These are phyloP conservation scores for Leptinotarsa rubiginosa DNA, from an alignment of 2,888 invertebrate species.

Conservation along the genomic window DNA sequence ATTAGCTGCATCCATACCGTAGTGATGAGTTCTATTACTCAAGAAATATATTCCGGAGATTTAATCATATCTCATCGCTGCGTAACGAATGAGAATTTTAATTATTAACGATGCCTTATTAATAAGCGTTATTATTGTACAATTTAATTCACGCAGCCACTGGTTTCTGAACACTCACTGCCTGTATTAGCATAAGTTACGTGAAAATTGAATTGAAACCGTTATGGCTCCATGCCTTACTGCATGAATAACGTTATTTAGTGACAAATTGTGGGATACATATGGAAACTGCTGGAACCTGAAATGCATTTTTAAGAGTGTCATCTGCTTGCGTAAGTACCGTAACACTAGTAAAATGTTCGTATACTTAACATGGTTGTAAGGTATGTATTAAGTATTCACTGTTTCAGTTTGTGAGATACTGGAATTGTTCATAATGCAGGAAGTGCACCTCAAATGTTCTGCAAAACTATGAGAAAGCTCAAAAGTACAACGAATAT, in stretches of 20 bases:
- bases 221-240: constrained; percentile 21
- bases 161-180: constrained; percentile 21
- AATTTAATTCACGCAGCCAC: constrained; percentile 5
- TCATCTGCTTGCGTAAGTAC: constrained; percentile 14
- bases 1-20: constrained; percentile 21
- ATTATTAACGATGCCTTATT: constrained; percentile 31
- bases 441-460: too few species aligned
- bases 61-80: constrained; percentile 28
- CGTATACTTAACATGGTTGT: not conserved
- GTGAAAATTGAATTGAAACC: constrained; percentile 31
- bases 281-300: constrained; percentile 3
- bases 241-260: constrained; percentile 28
- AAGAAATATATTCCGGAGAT: constrained; percentile 26
- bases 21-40: constrained; percentile 12
- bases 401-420: not conserved
- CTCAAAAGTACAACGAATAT: too few species aligned
- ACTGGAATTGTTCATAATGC: too few species aligned
- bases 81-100: constrained; percentile 35
- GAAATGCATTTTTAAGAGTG: constrained; percentile 20
- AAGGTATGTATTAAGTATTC: not conserved
- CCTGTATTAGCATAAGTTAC: constrained; percentile 31
- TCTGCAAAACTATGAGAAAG: too few species aligned
- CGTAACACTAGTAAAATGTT: not conserved
- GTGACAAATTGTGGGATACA: constrained; percentile 12
- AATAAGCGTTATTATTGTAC: constrained; percentile 23